Conservation (phyloP, 2,888 invertebrate genomes). For the Pelosia muscerda region DNA sequence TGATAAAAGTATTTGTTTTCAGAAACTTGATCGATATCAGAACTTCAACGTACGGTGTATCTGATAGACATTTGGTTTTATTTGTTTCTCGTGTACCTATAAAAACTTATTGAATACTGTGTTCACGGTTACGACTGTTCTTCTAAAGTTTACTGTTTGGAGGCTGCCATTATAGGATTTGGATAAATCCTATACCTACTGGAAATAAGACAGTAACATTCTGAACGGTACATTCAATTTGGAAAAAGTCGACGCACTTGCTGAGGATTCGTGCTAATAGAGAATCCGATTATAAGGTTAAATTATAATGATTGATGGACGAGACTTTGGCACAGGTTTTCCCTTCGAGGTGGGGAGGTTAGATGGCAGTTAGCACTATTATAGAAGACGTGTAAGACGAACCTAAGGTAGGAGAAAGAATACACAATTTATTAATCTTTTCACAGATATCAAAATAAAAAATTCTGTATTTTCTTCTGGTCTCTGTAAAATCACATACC, state of each 20-base stretch:
- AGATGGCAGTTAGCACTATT: too few relatives aligned
- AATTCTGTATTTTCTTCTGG: too few relatives aligned
- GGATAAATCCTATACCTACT: not conserved
- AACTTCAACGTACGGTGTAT: not conserved
- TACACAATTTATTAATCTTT: too few relatives aligned
- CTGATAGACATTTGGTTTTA: not conserved
- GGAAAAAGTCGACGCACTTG: not conserved
- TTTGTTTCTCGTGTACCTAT: not conserved
- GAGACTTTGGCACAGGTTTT: too few relatives aligned
- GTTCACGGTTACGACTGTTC: not conserved
- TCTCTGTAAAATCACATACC: too few relatives aligned
- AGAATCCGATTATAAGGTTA: too few relatives aligned
- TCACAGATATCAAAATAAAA: too few relatives aligned
- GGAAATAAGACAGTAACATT: not conserved
- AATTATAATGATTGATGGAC: too few relatives aligned
- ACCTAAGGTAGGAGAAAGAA: too few relatives aligned
- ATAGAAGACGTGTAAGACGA: too few relatives aligned
- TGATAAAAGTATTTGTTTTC: not conserved
- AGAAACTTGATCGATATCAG: not conserved
- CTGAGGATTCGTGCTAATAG: too few relatives aligned
- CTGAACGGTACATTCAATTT: not conserved
- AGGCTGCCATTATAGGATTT: not conserved
- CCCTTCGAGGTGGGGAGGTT: too few relatives aligned
- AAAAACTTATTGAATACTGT: slow-evolving; percentile 1
- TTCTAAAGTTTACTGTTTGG: not conserved